Base-by-base conservation (phyloP, 2,888 invertebrate species). In the Nineta flava region DNA sequence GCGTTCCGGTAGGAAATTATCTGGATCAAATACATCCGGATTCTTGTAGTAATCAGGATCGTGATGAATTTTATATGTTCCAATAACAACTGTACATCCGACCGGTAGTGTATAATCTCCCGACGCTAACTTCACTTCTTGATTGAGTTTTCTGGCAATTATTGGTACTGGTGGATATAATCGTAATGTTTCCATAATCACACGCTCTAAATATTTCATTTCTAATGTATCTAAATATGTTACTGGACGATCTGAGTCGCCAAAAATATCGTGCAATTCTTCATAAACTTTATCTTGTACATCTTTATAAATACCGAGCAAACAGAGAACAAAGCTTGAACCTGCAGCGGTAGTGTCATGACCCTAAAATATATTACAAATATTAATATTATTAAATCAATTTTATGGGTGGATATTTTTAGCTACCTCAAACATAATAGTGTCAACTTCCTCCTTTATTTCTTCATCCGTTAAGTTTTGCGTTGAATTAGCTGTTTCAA, bases 401-500 rank as follows among this genome's bases (percentile, higher is more conserved):
- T 55, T 52, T 57, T 21, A 34, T n/a, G 26, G 26, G 4, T 26
- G 13, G 31, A 21, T 4, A 43, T 16, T n/a, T 45, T 12, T 38
- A n/a, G n/a, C n/a, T 64, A 81, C 87, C 76, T 92, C 83, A 63
- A 87, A 86, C 87, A 87, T 87, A 57, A 87, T 87, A 0, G 86
- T 87, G 61, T 86, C 81, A 1, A 87, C 86, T 74, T 87, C 84
- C 62, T 87, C 86, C 58, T 82, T 81, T 56, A 87, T 83, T 67
- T 87, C 87, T 54, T 80, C 77, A 53, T 87, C 86, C 21, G 79
- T 76, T 50, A 87, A 75, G 41, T 74, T 76, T 17, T 19, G 6
- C 26, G 32, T 41, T 50, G 74, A 80, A 9, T 83, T 81, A 51
- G 84, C 77, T 57, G 84, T 79, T 63, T 87, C 86, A 47, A 93